Base-by-base conservation (phyloP, 2,113 vertebrate species). In the Xiphorhynchus elegans region DNA sequence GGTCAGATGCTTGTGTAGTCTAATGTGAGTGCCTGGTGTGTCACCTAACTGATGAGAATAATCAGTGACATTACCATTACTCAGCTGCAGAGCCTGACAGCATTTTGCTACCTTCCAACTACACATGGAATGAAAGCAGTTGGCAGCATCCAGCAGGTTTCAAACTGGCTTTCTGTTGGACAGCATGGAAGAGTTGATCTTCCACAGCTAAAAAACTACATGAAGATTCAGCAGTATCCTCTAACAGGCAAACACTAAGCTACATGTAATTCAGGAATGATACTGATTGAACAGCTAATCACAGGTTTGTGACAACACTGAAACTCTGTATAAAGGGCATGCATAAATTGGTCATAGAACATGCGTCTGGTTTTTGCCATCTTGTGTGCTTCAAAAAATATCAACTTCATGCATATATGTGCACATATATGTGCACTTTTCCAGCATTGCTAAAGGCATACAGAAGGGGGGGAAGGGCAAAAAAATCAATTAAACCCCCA, bases 211-310 rank as follows among this genome's bases (percentile, higher is more conserved):
- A 68, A 62, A 31, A 64, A 2, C 49, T 47, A 35, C 67, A 53
- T 4, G 17, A 29, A 69, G 26, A 37, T 42, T 70, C 70, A 87
- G 55, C n/a, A 53, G 42, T 50, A 29, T 18, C 56, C 66, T 58
- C 25, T 7, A 25, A 63, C 28, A 92, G 47, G 53, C 44, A 91
- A 93, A 72, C 13, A 50, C 23, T 42, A 86, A 75, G 55, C 83
- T 69, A 89, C 25, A 1, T 49, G 39, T 70, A 77, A 53, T 49
- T 93, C 53, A 42, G 83, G 52, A 95, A 86, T 44, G n/a, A 47
- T 62, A 78, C 50, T 87, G 59, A 76, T 96, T 47, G 94, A 90
- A 92, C 70, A 95, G 82, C 84, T 94, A 93, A 90, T 90, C 83
- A 93, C 59, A 93, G 68, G 60, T 86, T 88, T 70, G 53, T 17